Percentiles rank a stretch among this genome's conserved stretches.
Conservation (phyloP, 2,888 invertebrate genomes). For the Danaus chrysippus region DNA sequence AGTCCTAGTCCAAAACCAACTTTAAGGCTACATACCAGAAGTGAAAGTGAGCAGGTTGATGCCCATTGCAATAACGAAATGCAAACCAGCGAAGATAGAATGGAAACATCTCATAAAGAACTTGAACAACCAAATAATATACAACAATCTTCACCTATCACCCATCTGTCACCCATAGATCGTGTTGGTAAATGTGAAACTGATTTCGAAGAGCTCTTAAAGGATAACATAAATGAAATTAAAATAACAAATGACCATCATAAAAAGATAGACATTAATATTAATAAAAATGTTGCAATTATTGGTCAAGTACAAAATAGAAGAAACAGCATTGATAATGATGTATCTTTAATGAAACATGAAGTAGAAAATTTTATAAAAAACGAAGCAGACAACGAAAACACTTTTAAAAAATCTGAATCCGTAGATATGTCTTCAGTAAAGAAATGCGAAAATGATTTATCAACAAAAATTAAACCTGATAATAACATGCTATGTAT, state of each 20-base stretch:
- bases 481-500: conserved; percentile 8
- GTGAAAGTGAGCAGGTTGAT: conserved; percentile 45
- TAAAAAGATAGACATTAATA: conserved; percentile 65
- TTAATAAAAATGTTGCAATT: conserved; percentile 58
- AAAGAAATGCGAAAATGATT: conserved; percentile 17
- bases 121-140: conserved; percentile 35
- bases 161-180: conserved; percentile 32
- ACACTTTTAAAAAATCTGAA: conserved; percentile 8
- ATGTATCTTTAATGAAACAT: neutral
- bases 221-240: conserved; percentile 73
- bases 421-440: conserved; percentile 11
- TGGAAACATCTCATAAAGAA: conserved; percentile 37
- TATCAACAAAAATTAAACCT: neutral
- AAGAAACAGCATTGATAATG: conserved; percentile 10
- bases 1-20: conserved; percentile 41
- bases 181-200: conserved; percentile 62
- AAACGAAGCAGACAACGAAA: conserved; percentile 23
- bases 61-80: conserved; percentile 20
- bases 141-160: conserved; percentile 18
- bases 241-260: conserved; percentile 66
- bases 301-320: conserved; percentile 42
- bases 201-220: conserved; percentile 73
- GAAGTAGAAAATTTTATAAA: conserved; percentile 23
- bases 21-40: conserved; percentile 49
- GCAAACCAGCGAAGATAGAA: conserved; percentile 21